Evolutionary conservation across 2,797 vertebrate species (phyloP), one percentile per base, ranked within the genome.

Genomic region (Ctenopoma multispine): DNA sequence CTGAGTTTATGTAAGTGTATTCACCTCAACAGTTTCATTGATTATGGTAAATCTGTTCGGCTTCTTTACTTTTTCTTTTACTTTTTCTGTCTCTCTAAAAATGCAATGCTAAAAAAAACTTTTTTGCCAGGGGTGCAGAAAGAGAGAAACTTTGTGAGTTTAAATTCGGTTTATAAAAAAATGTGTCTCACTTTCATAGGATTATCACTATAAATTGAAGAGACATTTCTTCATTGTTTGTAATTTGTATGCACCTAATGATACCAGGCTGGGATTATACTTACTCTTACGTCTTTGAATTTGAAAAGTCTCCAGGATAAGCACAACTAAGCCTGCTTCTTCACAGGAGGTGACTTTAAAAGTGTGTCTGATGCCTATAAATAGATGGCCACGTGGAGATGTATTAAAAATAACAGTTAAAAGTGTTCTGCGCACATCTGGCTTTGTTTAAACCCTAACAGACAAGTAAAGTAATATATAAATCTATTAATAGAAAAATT

Each of bases 231-330:
- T 55, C 55, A 59, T 63, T 63, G 23, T 64, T 54, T 46, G 18
- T 47, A 38, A 58, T 77, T 69, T 72, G 70, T 85, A 65, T 69
- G 71, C 49, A 57, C 21, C 48, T 54, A 50, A 71, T 14, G 40
- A 54, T 21, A 44, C 10, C 61, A 36, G 8, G 15, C 21, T 43
- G 3, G 41, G 38, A 56, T 49, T 60, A 41, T 13, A 34, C 54
- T 59, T 46, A 5, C 41, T 56, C 38, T 54, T n/a, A 7, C 41
- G 43, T 63, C 61, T 75, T 68, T 77, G 41, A 82, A 71, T 72
- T 38, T 51, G 27, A 61, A 36, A 67, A 74, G 69, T 77, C 62
- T 21, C 47, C 5, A 11, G 58, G 34, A 70, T 63, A 61, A 71
- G 63, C 23, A 58, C 38, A 40, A 61, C 20, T 62, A 55, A 72